Conservation (phyloP, 2,113 vertebrate species). For the Brachypteracias leptosomus region DNA sequence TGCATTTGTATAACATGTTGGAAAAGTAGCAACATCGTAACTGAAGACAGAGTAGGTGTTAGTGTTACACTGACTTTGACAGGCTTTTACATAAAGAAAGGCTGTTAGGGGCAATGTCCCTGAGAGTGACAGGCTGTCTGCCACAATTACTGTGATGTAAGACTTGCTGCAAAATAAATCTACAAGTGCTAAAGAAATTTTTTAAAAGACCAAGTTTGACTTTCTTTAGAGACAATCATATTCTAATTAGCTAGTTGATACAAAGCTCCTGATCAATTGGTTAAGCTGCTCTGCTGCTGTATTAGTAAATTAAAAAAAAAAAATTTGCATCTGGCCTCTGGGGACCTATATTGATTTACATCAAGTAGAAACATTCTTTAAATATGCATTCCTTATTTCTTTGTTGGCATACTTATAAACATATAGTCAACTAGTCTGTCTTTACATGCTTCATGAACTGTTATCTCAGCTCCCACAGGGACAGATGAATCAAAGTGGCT, state of each 20-base stretch:
- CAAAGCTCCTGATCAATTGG: background rate
- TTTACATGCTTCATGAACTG: background rate
- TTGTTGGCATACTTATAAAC: background rate
- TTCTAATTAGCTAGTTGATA: background rate
- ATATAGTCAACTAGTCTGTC: background rate
- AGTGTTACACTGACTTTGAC: background rate
- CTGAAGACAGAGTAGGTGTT: background rate
- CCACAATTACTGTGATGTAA: background rate
- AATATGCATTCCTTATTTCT: background rate
- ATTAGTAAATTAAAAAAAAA: background rate
- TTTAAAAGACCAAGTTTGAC: background rate
- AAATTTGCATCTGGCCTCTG: background rate
- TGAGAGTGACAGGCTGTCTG: background rate
- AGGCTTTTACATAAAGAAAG: background rate
- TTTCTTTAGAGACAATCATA: background rate
- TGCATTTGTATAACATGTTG: background rate
- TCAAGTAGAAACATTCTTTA: background rate
- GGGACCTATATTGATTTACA: background rate
- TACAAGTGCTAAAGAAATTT: background rate
- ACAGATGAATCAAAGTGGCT: background rate
- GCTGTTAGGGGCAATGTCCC: background rate
- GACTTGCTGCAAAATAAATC: background rate
- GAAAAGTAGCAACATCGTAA: background rate
- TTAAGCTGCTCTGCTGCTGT: background rate
- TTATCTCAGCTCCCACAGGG: background rate